Evolutionary conservation across 2,113 vertebrate species (phyloP).

Genomic region (Tetrao urogallus): DNA sequence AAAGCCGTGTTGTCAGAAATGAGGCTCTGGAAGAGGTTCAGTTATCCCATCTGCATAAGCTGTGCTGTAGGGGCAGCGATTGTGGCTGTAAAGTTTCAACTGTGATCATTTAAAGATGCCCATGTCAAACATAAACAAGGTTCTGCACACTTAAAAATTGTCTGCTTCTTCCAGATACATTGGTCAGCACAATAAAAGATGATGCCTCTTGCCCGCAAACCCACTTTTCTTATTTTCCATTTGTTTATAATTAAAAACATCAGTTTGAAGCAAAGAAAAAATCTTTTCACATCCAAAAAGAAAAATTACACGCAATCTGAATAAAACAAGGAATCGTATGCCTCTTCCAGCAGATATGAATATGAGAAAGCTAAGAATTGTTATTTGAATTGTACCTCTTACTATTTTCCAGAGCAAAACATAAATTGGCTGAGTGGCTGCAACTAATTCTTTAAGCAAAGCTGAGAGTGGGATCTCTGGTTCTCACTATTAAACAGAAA

Average conservation of each 20-base stretch:
- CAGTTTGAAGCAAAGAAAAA: not conserved
- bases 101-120: not conserved
- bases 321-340: not conserved
- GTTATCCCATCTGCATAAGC: not conserved
- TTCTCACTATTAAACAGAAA: not conserved
- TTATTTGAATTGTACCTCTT: not conserved
- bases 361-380: not conserved
- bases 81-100: not conserved
- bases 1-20: not conserved
- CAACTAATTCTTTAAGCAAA: not conserved
- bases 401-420: not conserved
- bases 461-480: not conserved
- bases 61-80: rapidly evolving
- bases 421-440: not conserved
- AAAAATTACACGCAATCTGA: not conserved
- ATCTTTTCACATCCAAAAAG: not conserved
- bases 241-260: not conserved
- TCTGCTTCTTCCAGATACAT: not conserved
- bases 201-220: not conserved
- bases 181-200: not conserved
- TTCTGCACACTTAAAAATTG: not conserved
- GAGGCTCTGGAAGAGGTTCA: not conserved
- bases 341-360: not conserved
- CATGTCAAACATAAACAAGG: not conserved
- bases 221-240: not conserved